A percentile compares a stretch with the other conserved stretches of the same genome.
These are phyloP conservation scores for Rhinopomastus cyanomelas DNA, from an alignment of 2,113 vertebrate genomes.

Conservation along the genomic window DNA sequence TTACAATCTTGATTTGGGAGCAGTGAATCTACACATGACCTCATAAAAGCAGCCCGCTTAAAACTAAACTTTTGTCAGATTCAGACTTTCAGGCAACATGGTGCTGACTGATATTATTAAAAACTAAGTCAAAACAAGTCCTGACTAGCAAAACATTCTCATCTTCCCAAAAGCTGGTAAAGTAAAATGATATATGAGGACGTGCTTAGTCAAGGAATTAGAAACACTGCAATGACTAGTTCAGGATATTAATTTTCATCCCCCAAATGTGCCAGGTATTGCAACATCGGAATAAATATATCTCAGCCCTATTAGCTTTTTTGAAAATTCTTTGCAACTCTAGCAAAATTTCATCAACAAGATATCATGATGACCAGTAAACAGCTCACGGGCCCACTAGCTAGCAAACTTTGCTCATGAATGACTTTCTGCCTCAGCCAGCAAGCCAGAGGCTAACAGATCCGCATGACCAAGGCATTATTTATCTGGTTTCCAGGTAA, in stretches of 20 bases:
- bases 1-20: conserved; percentile 44
- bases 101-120: conserved; percentile 56
- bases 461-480: fast-evolving
- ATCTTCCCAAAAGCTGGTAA: conserved; percentile 51
- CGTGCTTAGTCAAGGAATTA: conserved; percentile 39
- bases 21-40: conserved; percentile 49
- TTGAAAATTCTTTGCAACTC: conserved; percentile 10
- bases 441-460: neutral
- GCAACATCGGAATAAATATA: conserved; percentile 34
- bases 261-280: conserved; percentile 5
- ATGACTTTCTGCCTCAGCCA: neutral
- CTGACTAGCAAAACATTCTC: conserved; percentile 49
- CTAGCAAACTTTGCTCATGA: fast-evolving
- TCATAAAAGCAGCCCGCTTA: conserved; percentile 52
- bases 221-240: conserved; percentile 29
- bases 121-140: conserved; percentile 56
- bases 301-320: neutral
- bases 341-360: neutral
- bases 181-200: conserved; percentile 47
- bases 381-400: neutral
- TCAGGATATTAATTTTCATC: conserved; percentile 27
- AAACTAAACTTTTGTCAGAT: conserved; percentile 54
- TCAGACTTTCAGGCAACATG: conserved; percentile 63
- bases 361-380: neutral
- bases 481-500: neutral